phyloP scores from a whole-genome alignment of 37 sponge, comb jelly and placozoan genomes.

The Corticium candelabrum region DNA sequence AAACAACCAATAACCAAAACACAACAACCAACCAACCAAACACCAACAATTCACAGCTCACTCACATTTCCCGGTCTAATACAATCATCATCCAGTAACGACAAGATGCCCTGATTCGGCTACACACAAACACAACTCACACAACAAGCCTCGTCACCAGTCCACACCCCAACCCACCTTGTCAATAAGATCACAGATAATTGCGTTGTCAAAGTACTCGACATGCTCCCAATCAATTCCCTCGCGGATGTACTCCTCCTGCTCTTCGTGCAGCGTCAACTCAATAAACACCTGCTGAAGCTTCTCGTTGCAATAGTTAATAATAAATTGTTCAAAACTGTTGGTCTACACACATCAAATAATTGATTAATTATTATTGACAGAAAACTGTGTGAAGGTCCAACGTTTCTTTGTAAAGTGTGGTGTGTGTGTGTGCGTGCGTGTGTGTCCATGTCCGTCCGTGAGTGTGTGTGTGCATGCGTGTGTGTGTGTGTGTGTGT shows the following conservation, averaged over 20 bases:
- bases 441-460: too few relatives aligned
- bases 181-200: slow-evolving; percentile 78
- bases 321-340: slow-evolving; percentile 84
- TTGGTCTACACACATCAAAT: slow-evolving; percentile 23
- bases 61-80: slow-evolving; percentile 66
- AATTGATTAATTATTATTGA: slow-evolving; percentile 2
- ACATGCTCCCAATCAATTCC: slow-evolving; percentile 69
- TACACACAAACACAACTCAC: neutral
- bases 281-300: slow-evolving; percentile 86
- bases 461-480: too few relatives aligned
- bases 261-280: slow-evolving; percentile 61
- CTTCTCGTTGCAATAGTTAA: slow-evolving; percentile 91
- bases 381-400: neutral
- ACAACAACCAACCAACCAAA: too few relatives aligned
- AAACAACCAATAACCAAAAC: too few relatives aligned
- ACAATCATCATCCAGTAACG: slow-evolving; percentile 76
- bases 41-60: neutral
- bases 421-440: too few relatives aligned
- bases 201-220: slow-evolving; percentile 73
- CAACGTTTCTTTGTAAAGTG: too few relatives aligned
- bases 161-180: too few relatives aligned
- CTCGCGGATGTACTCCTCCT: slow-evolving; percentile 78
- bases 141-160: too few relatives aligned
- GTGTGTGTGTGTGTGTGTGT: too few relatives aligned
- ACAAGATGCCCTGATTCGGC: slow-evolving; percentile 60